Percentiles rank a stretch among this genome's conserved stretches.
These are phyloP conservation scores for Adelognathus sp. DNA, from an alignment of 2,888 invertebrate species.

Conservation along the genomic window DNA sequence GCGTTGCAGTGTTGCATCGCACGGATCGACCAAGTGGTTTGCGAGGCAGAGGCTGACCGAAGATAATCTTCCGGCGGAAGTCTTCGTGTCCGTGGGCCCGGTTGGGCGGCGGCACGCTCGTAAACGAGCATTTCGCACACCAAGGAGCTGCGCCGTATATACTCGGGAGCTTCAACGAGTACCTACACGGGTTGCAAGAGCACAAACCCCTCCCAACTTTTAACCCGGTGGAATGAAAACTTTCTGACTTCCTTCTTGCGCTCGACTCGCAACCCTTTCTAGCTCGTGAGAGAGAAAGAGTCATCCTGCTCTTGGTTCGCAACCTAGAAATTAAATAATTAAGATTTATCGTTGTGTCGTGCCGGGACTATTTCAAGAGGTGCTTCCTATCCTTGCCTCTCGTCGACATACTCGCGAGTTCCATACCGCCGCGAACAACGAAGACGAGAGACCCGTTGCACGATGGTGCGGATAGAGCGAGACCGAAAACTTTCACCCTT, in stretches of 20 bases:
- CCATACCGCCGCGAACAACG: not conserved
- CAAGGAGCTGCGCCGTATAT: not conserved
- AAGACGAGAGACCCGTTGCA: not conserved
- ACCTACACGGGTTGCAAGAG: constrained; percentile 23
- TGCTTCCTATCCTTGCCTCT: constrained; percentile 41
- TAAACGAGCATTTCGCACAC: constrained; percentile 27
- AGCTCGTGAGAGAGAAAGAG: not conserved
- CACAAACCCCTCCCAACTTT: not conserved
- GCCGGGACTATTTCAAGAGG: constrained; percentile 56
- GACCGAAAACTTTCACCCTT: constrained; percentile 33
- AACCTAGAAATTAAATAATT: constrained; percentile 71
- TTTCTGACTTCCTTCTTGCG: constrained; percentile 25
- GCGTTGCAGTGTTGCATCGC: not conserved
- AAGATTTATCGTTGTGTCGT: constrained; percentile 67
- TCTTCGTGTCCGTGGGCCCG: constrained; percentile 18
- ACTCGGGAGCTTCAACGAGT: constrained; percentile 24
- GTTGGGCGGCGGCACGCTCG: constrained; percentile 17
- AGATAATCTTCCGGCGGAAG: constrained; percentile 18
- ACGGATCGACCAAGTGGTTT: constrained; percentile 2
- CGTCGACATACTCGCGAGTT: not conserved
- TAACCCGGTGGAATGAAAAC: not conserved
- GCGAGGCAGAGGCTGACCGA: not conserved
- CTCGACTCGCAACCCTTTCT: constrained; percentile 26
- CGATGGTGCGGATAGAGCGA: constrained; percentile 2
- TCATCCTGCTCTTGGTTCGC: constrained; percentile 12